Evolutionary conservation across 2,797 vertebrate genomes (phyloP).

Genomic region (Adelosebastes latens): DNA sequence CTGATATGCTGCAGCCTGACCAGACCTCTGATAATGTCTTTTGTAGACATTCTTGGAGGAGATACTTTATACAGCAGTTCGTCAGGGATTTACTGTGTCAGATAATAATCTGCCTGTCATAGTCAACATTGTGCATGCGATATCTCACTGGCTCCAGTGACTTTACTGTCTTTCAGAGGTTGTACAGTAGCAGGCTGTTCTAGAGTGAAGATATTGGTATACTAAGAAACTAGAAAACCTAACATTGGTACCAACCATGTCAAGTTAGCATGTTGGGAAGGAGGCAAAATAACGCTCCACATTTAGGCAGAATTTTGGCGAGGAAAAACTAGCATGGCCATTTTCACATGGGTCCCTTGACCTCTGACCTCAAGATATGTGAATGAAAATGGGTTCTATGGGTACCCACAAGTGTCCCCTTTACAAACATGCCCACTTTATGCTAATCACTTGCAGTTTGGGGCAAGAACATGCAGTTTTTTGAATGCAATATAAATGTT

Average conservation of each 20-base stretch:
- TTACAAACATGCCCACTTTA: too few relatives aligned
- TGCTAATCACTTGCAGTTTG: too few relatives aligned
- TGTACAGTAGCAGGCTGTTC: not conserved
- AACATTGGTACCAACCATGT: not conserved
- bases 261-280: too few relatives aligned
- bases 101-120: conserved; percentile 42
- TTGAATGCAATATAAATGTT: too few relatives aligned
- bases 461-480: too few relatives aligned
- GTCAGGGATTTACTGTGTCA: conserved; percentile 47
- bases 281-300: not conserved
- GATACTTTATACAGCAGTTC: conserved; percentile 48
- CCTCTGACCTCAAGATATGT: too few relatives aligned
- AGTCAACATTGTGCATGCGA: not conserved
- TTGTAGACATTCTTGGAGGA: conserved; percentile 35
- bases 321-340: not conserved
- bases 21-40: conserved; percentile 19
- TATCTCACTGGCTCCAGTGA: not conserved
- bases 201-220: not conserved
- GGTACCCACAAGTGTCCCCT: too few relatives aligned
- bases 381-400: too few relatives aligned
- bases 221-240: fast-evolving
- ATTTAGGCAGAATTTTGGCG: not conserved
- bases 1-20: conserved; percentile 33
- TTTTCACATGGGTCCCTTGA: not conserved
- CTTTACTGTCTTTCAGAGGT: not conserved